phyloP scores from a whole-genome alignment of 2,113 vertebrate genomes.

The Cyprinus carpio region DNA sequence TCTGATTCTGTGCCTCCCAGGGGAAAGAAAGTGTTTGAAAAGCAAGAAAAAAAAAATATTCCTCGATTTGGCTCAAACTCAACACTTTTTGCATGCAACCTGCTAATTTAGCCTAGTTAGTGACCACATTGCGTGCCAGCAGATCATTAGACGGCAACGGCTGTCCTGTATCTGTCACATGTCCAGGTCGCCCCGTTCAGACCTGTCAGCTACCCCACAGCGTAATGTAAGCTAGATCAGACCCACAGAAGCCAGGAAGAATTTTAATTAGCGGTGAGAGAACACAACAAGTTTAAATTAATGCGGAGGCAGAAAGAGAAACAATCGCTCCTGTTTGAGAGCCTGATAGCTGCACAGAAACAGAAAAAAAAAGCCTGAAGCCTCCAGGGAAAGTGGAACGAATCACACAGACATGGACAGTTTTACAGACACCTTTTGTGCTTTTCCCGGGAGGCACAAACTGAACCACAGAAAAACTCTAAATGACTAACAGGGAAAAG shows the following conservation, averaged over 20 bases:
- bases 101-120: too few relatives aligned
- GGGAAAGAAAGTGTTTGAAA: too few relatives aligned
- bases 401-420: slow-evolving; percentile 68
- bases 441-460: slow-evolving; percentile 65
- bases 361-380: background rate
- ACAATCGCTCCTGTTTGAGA: slow-evolving; percentile 76
- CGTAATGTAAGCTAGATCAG: slow-evolving; percentile 56
- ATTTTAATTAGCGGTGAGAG: slow-evolving; percentile 77
- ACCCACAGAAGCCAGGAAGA: slow-evolving; percentile 60
- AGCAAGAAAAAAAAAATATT: too few relatives aligned
- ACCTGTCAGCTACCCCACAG: slow-evolving; percentile 61
- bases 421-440: slow-evolving; percentile 76
- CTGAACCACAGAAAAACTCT: background rate
- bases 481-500: background rate
- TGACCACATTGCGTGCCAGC: too few relatives aligned
- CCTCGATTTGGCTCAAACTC: too few relatives aligned
- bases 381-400: slow-evolving; percentile 67
- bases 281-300: slow-evolving; percentile 68
- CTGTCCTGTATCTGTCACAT: too few relatives aligned
- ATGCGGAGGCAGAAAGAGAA: slow-evolving; percentile 63
- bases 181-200: slow-evolving; percentile 61
- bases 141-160: too few relatives aligned
- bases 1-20: too few relatives aligned
- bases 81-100: too few relatives aligned
- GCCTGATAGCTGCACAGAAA: background rate